Base-by-base conservation (phyloP, 2,113 vertebrate genomes). In the Cavia aperea region DNA sequence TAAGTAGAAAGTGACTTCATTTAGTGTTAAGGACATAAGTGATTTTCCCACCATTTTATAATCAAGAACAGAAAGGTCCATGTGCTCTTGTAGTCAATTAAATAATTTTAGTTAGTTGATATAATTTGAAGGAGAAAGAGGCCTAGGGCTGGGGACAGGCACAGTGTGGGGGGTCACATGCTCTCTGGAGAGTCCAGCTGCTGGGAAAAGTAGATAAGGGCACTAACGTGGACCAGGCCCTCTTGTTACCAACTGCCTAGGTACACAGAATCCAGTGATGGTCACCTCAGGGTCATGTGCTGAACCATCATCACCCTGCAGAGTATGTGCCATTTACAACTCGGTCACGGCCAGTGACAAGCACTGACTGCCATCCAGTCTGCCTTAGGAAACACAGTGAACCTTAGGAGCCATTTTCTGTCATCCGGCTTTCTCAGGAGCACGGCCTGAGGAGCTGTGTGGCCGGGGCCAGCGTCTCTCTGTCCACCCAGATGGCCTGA, bases 1-100 rank as follows among this genome's bases (percentile, higher is more conserved):
- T 54, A 78, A 93, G 60, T 24, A 49, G 86, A 79, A 73, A 83
- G 31, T 77, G 51, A 84, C 75, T 81, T 83, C 16, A 87, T 94
- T 92, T 89, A 43, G 66, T 72, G 72, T 94, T 92, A 58, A 68
- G 75, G 49, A 79, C 39, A 65, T 6, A 54, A 54, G 26, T 54
- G 73, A 75, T 62, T 1, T 23, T 87, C 77, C 73, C 31, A n/a
- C 79, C 24, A 51, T 85, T 90, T 93, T 78, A 85, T 46, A 77
- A 81, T 94, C 81, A 85, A 66, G 54, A 93, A 63, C 12, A 79
- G 73, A 49, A 29, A 77, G n/a, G 33, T 39, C 16, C 54, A 86
- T 73, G 77, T 77, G 36, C 6, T 70, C 7, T 60, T 91, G 5
- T 86, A 51, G 26, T 3, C 14, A 56, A 91, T 12, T 51, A 70